phyloP scores from a whole-genome alignment of 1,140 invertebrate genomes.

The Cotesia typhae region DNA sequence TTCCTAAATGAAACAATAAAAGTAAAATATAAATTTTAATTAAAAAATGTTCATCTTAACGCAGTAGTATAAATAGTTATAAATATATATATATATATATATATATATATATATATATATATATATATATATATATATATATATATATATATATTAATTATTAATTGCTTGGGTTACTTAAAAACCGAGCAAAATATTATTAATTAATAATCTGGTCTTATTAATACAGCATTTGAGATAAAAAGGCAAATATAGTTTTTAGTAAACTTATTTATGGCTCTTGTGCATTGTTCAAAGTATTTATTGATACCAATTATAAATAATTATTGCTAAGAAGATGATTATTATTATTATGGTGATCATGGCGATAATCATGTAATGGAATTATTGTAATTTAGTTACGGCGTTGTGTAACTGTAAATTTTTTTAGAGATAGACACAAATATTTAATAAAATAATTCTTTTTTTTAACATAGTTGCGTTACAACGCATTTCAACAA shows the following conservation, averaged over 20 bases:
- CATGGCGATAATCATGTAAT: slow-evolving; percentile 28
- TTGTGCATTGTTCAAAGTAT: slow-evolving; percentile 57
- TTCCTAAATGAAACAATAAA: no score
- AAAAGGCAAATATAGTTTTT: slow-evolving; percentile 31
- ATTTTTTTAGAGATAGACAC: slow-evolving; percentile 41
- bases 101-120: no score
- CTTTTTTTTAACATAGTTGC: slow-evolving; percentile 19
- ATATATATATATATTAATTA: no score
- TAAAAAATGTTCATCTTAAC: slow-evolving; percentile 25
- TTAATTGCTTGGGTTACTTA: no score
- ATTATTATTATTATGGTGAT: slow-evolving; percentile 22
- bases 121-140: no score
- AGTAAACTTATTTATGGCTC: slow-evolving; percentile 51
- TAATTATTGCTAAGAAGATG: slow-evolving; percentile 40
- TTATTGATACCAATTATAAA: slow-evolving; percentile 51
- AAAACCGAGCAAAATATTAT: slow-evolving; percentile 15
- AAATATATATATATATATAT: no score
- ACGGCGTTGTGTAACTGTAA: slow-evolving; percentile 50
- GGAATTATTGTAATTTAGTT: slow-evolving; percentile 48
- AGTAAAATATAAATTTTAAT: background rate
- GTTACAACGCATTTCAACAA: slow-evolving; percentile 25
- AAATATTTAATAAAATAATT: slow-evolving; percentile 31
- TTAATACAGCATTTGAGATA: slow-evolving; percentile 46
- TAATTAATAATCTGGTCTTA: slow-evolving; percentile 46
- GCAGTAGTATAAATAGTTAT: slow-evolving; percentile 22